Evolutionary conservation across 2,797 vertebrate species (phyloP), one percentile per base, ranked within the genome.

Genomic region (Limosa lapponica): DNA sequence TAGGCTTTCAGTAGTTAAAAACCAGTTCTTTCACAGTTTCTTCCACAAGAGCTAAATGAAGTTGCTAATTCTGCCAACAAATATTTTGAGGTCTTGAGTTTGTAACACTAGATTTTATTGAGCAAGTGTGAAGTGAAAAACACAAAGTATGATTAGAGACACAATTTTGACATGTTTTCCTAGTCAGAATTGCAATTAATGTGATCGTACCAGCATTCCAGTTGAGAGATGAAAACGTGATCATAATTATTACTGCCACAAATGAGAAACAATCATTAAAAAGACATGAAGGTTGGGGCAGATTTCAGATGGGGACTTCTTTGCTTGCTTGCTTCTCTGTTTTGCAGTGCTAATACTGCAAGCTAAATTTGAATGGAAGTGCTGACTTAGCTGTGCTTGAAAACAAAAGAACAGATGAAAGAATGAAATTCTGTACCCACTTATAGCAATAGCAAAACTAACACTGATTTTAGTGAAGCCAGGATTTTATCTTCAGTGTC

Each of bases 91-190:
- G 41, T 48, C 12, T 28, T 71, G 49, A 59, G 23, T 85, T 93
- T 87, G 34, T 55, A 57, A 20, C 27, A 10, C 23, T 92, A 20
- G 8, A 75, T 94, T 93, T 80, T 87, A 25, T 24, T 88, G 91
- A 96, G 74, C 71, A 92, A 87, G 15, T 44, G 17, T 58, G 59
- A 80, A n/a, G 81, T 81, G 51, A 81, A 84, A 95, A 89, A 62
- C 15, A 80, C 12, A 28, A 41, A 62, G 32, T 66, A 75, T 93
- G 9, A 70, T 36, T 48, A 49, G 25, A 93, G 32, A 36, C 13
- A 49, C 16, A 34, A 84, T 85, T 93, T 70, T 84, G 82, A 85
- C 81, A 67, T 25, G 3, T 64, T 73, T 75, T 85, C n/a, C 41
- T 32, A 4, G 23, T 25, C 9, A 82, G 64, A 87, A 46, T 54